A percentile compares a stretch with the other conserved stretches of the same genome.
These are phyloP conservation scores for Drosophila neutralis DNA, from an alignment of 2,888 invertebrate species.

Conservation along the genomic window DNA sequence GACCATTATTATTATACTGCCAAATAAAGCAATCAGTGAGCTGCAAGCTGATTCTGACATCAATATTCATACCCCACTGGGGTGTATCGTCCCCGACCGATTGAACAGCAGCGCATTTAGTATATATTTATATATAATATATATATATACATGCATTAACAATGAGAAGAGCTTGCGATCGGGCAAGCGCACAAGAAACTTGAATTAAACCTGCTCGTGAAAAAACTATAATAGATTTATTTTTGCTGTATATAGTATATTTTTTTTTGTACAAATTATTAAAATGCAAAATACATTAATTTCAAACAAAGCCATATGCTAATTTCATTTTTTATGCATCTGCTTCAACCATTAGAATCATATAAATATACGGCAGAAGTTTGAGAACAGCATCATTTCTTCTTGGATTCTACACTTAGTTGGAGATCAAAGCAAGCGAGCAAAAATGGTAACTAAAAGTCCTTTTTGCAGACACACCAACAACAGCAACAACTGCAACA, in stretches of 20 bases:
- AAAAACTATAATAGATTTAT: conserved; percentile 76
- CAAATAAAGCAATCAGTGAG: conserved; percentile 38
- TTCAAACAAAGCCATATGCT: conserved; percentile 68
- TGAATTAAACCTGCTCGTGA: conserved; percentile 73
- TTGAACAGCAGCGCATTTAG: conserved; percentile 19
- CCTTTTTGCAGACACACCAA: conserved; percentile 17
- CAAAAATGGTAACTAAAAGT: conserved; percentile 71
- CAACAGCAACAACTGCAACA: neutral
- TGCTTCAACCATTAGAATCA: conserved; percentile 67
- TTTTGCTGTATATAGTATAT: conserved; percentile 57
- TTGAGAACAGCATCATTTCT: conserved; percentile 75
- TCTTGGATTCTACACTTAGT: conserved; percentile 71
- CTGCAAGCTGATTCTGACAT: conserved; percentile 45
- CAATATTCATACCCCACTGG: conserved; percentile 33
- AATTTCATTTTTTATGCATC: conserved; percentile 62
- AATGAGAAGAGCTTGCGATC: conserved; percentile 14
- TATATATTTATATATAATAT: neutral
- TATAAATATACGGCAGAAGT: conserved; percentile 75
- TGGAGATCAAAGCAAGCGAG: conserved; percentile 68
- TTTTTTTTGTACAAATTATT: conserved; percentile 20
- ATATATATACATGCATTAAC: neutral
- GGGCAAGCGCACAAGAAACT: conserved; percentile 37
- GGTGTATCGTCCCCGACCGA: conserved; percentile 17
- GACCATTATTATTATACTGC: conserved; percentile 29
- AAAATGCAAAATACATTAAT: conserved; percentile 76